Evolutionary conservation across 2,797 vertebrate genomes (phyloP).

Genomic region (Onychomys arenicola): DNA sequence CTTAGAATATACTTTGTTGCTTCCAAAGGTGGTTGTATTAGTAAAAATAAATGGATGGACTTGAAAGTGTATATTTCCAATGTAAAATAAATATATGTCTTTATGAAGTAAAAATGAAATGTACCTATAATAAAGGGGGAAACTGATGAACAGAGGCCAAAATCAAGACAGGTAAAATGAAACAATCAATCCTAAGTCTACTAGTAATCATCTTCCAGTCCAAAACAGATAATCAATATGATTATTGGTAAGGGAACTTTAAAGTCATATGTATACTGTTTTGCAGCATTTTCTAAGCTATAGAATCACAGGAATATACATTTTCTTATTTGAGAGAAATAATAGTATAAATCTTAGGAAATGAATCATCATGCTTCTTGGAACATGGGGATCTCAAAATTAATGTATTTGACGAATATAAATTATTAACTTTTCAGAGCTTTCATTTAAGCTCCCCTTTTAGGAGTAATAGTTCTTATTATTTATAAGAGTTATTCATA

Average conservation of each 20-base stretch:
- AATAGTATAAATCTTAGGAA: slow-evolving; percentile 22
- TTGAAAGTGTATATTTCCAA: background rate
- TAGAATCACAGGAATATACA: background rate
- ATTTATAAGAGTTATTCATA: background rate
- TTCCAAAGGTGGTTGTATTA: slow-evolving; percentile 55
- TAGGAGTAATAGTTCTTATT: slow-evolving; percentile 16
- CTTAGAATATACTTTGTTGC: slow-evolving; percentile 28
- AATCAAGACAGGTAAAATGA: slow-evolving; percentile 49
- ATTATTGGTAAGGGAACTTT: slow-evolving; percentile 45
- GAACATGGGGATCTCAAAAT: slow-evolving; percentile 41
- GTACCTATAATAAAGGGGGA: background rate
- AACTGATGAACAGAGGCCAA: slow-evolving; percentile 2
- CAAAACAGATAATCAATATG: slow-evolving; percentile 24
- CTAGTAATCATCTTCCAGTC: background rate
- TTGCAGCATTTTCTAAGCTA: slow-evolving; percentile 21
- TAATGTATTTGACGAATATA: slow-evolving; percentile 57
- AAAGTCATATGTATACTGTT: background rate
- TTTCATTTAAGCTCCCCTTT: slow-evolving; percentile 16
- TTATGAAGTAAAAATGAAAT: slow-evolving; percentile 60
- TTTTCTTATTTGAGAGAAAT: slow-evolving; percentile 30
- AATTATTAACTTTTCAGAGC: slow-evolving; percentile 62
- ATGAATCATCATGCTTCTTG: slow-evolving; percentile 34
- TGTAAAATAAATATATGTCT: slow-evolving; percentile 30
- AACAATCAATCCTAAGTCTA: slow-evolving; percentile 57
- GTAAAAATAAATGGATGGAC: slow-evolving; percentile 57